Evolutionary conservation across 2,113 vertebrate genomes (phyloP), one percentile per base, ranked within the genome.

Genomic region (Calidris pugnax): DNA sequence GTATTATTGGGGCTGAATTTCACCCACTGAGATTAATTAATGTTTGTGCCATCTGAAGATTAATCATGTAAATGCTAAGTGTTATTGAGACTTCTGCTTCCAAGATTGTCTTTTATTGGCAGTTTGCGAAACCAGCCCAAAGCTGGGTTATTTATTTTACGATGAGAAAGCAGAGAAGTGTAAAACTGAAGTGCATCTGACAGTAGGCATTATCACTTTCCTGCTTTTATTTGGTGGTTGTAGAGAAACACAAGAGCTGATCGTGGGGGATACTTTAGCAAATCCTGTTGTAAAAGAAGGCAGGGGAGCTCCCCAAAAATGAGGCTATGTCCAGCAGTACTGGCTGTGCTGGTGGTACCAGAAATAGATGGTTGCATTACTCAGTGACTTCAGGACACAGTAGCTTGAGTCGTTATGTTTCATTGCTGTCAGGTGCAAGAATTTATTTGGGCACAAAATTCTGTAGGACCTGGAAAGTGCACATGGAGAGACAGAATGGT

Each of bases 301-400:
- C 71, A 63, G 17, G 48, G 51, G 37, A n/a, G 9, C 55, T 82
- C 35, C 39, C 30, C 33, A 56, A 1, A 12, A 51, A 60, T 0
- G 2, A 75, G 15, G 28, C 17, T 45, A 1, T 0, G 2, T 73
- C 16, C 33, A 45, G 45, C 11, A 7, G 13, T 8, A 10, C 10
- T 9, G 85, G 1, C 13, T 26, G 26, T 60, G 51, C 63, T 47
- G 51, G 18, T 35, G 9, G 3, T 35, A 50, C 3, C 12, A 57
- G 35, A 32, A 47, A 7, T 8, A 37, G 66, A 4, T 2, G 13
- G 39, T 33, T 75, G 21, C 78, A 32, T 68, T 53, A 28, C 18
- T 66, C 37, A 14, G 47, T 30, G 39, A 24, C 48, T 74, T n/a
- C 33, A 74, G 68, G 73, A 45, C 43, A 17, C 37, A 21, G 19